phyloP scores from a whole-genome alignment of 2,888 invertebrate species.

The Maniola hyperantus region DNA sequence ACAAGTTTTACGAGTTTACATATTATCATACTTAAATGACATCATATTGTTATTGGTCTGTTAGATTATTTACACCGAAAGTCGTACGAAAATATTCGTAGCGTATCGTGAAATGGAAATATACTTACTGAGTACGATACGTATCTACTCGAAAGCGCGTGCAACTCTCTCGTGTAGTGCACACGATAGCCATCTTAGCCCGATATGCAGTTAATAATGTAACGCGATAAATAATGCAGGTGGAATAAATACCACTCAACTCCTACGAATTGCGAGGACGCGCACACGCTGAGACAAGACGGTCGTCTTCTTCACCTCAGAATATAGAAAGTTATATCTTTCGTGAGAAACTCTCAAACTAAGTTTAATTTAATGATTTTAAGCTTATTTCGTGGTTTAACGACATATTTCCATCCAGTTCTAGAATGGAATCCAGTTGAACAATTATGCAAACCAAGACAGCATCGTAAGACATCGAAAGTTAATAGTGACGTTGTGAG shows the following conservation, averaged over 20 bases:
- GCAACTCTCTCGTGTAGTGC: slow-evolving; percentile 70
- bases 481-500: too few relatives aligned
- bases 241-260: slow-evolving; percentile 66
- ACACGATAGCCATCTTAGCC: slow-evolving; percentile 73
- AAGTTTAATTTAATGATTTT: too few relatives aligned
- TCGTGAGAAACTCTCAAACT: too few relatives aligned
- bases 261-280: slow-evolving; percentile 40
- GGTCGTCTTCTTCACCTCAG: slow-evolving; percentile 31
- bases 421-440: too few relatives aligned
- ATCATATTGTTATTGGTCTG: too few relatives aligned
- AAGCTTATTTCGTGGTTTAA: too few relatives aligned
- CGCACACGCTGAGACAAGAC: slow-evolving; percentile 24
- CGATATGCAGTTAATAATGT: slow-evolving; percentile 79
- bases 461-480: too few relatives aligned
- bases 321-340: too few relatives aligned
- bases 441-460: too few relatives aligned
- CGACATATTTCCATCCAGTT: too few relatives aligned
- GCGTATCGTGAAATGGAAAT: slow-evolving; percentile 49
- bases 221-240: slow-evolving; percentile 78
- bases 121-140: slow-evolving; percentile 55
- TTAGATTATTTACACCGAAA: not conserved
- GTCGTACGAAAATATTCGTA: slow-evolving; percentile 39
- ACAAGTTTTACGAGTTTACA: too few relatives aligned
- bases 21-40: too few relatives aligned
- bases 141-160: slow-evolving; percentile 76